A percentile compares a stretch with the other conserved stretches of the same genome.
These are phyloP conservation scores for Drosophila kanekoi DNA, from an alignment of 2,888 invertebrate species.

Conservation along the genomic window DNA sequence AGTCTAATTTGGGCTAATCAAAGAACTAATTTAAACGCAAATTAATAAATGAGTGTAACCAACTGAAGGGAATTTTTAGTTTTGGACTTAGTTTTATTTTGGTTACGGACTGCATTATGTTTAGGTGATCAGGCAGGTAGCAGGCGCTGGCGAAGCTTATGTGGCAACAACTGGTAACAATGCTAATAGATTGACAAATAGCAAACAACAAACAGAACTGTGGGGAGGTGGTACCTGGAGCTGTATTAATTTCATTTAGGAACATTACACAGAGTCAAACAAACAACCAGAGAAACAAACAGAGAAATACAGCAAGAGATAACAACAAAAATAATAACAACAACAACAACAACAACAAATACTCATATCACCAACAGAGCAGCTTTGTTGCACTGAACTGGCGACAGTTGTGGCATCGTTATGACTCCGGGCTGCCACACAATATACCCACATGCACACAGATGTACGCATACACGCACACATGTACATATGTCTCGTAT, in stretches of 20 bases:
- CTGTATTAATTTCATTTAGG: slow-evolving; percentile 49
- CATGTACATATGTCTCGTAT: slow-evolving; percentile 48
- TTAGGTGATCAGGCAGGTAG: background rate
- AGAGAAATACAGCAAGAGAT: background rate
- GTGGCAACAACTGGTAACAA: slow-evolving; percentile 8
- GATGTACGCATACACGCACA: slow-evolving; percentile 9
- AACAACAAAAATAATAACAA: slow-evolving; percentile 9
- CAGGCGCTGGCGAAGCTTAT: background rate
- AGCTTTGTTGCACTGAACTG: slow-evolving; percentile 53
- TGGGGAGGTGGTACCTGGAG: slow-evolving; percentile 21
- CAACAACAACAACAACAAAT: slow-evolving; percentile 17
- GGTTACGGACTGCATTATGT: background rate
- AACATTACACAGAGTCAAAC: slow-evolving; percentile 21
- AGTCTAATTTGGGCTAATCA: slow-evolving; percentile 16
- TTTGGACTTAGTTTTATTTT: slow-evolving; percentile 5
- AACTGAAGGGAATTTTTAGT: slow-evolving; percentile 15
- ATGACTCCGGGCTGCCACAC: slow-evolving; percentile 35
- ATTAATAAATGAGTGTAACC: slow-evolving; percentile 19
- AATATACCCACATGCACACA: slow-evolving; percentile 13
- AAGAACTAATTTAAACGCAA: slow-evolving; percentile 26
- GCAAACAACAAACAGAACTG: slow-evolving; percentile 5
- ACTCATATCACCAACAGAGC: slow-evolving; percentile 49
- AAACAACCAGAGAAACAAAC: slow-evolving; percentile 15
- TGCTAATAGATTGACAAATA: slow-evolving; percentile 36
- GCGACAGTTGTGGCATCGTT: slow-evolving; percentile 59